Conservation (phyloP, 2,888 invertebrate genomes). For the Phoronis australis region DNA sequence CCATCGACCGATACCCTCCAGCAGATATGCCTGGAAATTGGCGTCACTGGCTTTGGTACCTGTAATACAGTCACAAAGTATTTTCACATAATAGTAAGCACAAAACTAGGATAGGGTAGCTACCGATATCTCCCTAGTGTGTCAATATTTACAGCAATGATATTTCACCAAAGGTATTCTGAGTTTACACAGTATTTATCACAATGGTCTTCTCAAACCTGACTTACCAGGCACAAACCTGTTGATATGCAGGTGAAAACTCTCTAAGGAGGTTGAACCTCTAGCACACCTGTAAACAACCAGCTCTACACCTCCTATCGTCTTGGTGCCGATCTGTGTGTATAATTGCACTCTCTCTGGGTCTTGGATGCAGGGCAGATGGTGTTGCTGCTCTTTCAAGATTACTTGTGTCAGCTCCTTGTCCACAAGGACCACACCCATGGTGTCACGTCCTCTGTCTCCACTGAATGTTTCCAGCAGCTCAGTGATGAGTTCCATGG, state of each 20-base stretch:
- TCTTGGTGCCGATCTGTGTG: conserved; percentile 5
- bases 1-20: conserved; percentile 13
- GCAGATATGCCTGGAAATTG: conserved; percentile 9
- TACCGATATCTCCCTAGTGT: too few relatives aligned
- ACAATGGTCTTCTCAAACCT: too few relatives aligned
- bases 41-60: conserved; percentile 16
- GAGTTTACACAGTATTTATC: too few relatives aligned
- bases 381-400: too few relatives aligned
- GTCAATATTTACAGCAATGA: too few relatives aligned
- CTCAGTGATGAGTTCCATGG: conserved; percentile 9
- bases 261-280: conserved; percentile 12
- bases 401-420: too few relatives aligned
- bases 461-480: conserved; percentile 14
- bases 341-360: conserved; percentile 13
- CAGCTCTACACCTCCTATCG: conserved; percentile 9
- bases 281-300: conserved; percentile 8
- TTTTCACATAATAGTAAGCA: too few relatives aligned
- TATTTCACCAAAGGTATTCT: too few relatives aligned
- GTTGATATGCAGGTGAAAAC: conserved; percentile 9
- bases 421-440: conserved; percentile 19
- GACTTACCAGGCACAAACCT: conserved; percentile 12
- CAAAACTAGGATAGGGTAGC: too few relatives aligned
- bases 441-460: conserved; percentile 12
- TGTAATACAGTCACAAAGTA: too few relatives aligned
- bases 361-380: too few relatives aligned